These are phyloP conservation scores for Acipenser transmontanus DNA, from an alignment of 2,797 vertebrate genomes.

Conservation along the genomic window DNA sequence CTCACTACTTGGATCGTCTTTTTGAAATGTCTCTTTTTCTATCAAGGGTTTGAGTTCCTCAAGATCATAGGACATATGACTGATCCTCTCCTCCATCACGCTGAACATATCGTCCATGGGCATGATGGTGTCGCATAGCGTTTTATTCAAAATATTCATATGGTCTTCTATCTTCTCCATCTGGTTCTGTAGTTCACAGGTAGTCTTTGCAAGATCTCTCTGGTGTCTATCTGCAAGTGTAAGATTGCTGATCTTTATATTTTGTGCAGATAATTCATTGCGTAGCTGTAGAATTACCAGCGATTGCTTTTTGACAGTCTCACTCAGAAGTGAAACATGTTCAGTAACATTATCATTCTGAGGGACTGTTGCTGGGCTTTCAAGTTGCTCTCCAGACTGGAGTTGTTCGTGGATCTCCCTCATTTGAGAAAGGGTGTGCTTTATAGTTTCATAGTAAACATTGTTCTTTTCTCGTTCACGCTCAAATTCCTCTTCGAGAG, in stretches of 20 bases:
- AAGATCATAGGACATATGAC: constrained; percentile 64
- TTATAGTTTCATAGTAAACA: constrained; percentile 52
- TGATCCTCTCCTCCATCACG: constrained; percentile 64
- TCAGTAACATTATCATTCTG: constrained; percentile 39
- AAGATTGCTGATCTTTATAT: constrained; percentile 56
- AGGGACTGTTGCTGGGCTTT: not conserved
- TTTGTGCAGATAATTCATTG: constrained; percentile 49
- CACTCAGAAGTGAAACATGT: constrained; percentile 38
- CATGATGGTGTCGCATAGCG: constrained; percentile 45
- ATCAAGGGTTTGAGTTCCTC: constrained; percentile 63
- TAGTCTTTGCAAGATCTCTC: constrained; percentile 35
- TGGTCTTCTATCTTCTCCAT: constrained; percentile 45
- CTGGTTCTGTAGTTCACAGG: constrained; percentile 47
- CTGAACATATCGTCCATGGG: constrained; percentile 51
- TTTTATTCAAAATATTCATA: constrained; percentile 52
- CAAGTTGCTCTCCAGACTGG: constrained; percentile 28
- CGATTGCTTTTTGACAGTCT: constrained; percentile 51
- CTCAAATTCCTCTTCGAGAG: constrained; percentile 44
- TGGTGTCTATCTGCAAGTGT: constrained; percentile 44
- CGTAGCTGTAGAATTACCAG: constrained; percentile 50
- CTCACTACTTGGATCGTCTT: constrained; percentile 31
- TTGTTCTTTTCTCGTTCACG: constrained; percentile 36
- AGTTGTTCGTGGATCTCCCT: constrained; percentile 43
- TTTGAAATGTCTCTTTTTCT: constrained; percentile 49
- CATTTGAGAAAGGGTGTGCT: constrained; percentile 52